Evolutionary conservation across 2,113 vertebrate genomes (phyloP), one percentile per base, ranked within the genome.

Genomic region (Plectropomus leopardus): DNA sequence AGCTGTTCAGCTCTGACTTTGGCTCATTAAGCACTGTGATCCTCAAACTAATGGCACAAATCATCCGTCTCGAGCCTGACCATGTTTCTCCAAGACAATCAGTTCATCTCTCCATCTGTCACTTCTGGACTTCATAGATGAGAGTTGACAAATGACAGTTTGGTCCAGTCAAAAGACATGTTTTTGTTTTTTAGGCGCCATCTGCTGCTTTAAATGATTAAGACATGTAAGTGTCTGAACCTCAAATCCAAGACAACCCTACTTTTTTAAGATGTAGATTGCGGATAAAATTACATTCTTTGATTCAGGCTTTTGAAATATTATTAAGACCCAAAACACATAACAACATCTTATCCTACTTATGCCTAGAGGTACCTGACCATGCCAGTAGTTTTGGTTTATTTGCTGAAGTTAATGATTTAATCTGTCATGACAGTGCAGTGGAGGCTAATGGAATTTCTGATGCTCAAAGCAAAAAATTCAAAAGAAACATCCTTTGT

Each of bases 11-110:
- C 15, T 71, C 40, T 40, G 61, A 45, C 40, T 64, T 45, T 64
- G 55, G 51, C 26, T 84, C 72, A 53, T 65, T 72, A 55, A 54
- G 16, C 70, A 15, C 67, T 54, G 16, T 10, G 34, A 80, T 71
- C 58, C 61, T 40, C 68, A 69, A 71, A 50, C 36, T 24, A 71
- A 82, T 48, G 26, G 8, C 61, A 60, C 17, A 21, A 76, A 69
- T 66, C 63, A 68, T 82, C 28, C 14, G 26, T 54, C 23, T 32
- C 11, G 0, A 72, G 30, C 13, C 16, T 40, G 50, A 78, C 13
- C 23, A 50, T 48, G 66, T 44, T 45, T 40, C 2, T 6, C 44
- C 6, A 44, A 48, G 36, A 63, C 19, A 65, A 21, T 67, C 45
- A 60, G n/a, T 45, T 13, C 40, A 28, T 30, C 55, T 51, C 32